Evolutionary conservation across 2,888 invertebrate species (phyloP), one percentile per base, ranked within the genome.

Genomic region (Torymus auratus): DNA sequence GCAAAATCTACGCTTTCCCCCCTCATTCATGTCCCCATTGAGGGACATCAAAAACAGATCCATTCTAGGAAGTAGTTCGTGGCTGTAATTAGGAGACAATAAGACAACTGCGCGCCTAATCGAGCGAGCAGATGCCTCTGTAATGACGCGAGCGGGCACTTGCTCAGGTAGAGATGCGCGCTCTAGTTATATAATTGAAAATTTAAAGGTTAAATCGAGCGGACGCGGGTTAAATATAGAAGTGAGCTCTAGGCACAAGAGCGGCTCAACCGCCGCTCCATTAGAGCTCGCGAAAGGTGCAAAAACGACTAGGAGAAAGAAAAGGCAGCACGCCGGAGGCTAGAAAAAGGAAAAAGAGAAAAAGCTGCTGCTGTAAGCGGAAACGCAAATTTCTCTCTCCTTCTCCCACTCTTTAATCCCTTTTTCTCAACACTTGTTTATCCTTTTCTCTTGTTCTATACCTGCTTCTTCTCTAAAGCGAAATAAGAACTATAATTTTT

Each of bases 351-450:
- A 68, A 60, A 61, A 67, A 52, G 52, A 58, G 41, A 65, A 10
- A 7, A 20, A 28, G n/a, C n/a, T 3, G 14, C 58, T 5, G 14
- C 58, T 2, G 60, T 23, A 53, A 71, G 62, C 68, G 67, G 73
- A 78, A 78, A 73, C 55, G 78, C 72, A 67, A 78, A 72, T 78
- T 56, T 70, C 41, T n/a, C 2, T 14, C 13, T 12, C 28, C 13
- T 23, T 50, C 14, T 41, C 20, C 60, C 17, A 55, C 15, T 62
- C 62, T 72, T 15, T n/a, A 4, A 14, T 15, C 17, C 23, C 52
- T 23, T 58, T 5, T 2, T 12, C 28, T 7, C 41, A 4, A 41
- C 41, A 41, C 41, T 41, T 41, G 41, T 7, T 41, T 41, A 41
- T 10, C 53, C 20, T 58, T 13, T 20, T 7, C 41, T 11, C 23